These are phyloP conservation scores for Gambusia affinis DNA, from an alignment of 2,113 vertebrate species.

Conservation along the genomic window DNA sequence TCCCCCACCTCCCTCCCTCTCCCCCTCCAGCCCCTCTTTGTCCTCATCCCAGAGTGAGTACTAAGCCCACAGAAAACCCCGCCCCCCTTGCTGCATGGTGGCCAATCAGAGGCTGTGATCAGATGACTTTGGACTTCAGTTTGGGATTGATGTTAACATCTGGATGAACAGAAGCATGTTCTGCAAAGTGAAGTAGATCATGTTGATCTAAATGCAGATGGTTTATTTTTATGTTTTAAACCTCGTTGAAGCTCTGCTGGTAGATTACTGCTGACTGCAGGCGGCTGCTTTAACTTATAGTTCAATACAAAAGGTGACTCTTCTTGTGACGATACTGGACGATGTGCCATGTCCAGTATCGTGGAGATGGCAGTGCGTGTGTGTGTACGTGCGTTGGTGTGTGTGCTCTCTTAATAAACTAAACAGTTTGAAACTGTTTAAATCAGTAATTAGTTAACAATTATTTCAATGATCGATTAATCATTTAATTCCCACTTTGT, in stretches of 20 bases:
- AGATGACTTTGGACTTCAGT: neutral
- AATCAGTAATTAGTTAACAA: too few species aligned
- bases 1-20: slow-evolving; percentile 65
- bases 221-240: slow-evolving; percentile 4
- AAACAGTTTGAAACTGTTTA: neutral
- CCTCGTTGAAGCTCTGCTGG: neutral
- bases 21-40: slow-evolving; percentile 65
- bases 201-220: neutral
- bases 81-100: neutral
- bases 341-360: neutral
- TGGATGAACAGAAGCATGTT: neutral
- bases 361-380: neutral
- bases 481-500: too few species aligned
- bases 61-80: slow-evolving; percentile 5
- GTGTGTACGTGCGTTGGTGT: neutral
- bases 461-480: too few species aligned
- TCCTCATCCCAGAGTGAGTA: slow-evolving; percentile 83
- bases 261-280: neutral
- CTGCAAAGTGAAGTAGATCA: neutral
- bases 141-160: neutral
- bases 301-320: neutral
- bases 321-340: neutral
- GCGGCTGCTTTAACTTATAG: neutral
- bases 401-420: neutral
- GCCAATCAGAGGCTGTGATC: neutral